phyloP scores from a whole-genome alignment of 2,888 invertebrate species.

The Trichacis sp. region DNA sequence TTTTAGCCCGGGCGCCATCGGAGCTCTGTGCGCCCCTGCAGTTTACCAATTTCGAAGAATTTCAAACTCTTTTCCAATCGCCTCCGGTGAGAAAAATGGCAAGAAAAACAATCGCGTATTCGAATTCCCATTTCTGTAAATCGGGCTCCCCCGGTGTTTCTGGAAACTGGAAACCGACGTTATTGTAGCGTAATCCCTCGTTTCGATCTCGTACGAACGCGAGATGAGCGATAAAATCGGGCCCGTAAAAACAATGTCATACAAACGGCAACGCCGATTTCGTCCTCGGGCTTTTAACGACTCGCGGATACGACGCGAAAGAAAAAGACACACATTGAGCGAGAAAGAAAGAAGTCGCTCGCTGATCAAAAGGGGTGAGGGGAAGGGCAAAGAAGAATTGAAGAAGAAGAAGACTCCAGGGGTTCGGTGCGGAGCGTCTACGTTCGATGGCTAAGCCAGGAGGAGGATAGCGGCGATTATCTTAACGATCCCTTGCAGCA shows the following conservation, averaged over 20 bases:
- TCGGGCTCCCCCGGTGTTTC: background rate
- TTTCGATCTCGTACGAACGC: background rate
- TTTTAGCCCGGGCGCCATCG: too few species aligned
- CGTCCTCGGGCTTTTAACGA: background rate
- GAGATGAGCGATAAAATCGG: slow-evolving; percentile 7
- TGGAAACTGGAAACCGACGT: background rate
- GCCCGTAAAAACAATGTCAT: slow-evolving; percentile 11
- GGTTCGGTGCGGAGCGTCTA: slow-evolving; percentile 31
- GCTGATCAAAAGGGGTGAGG: background rate
- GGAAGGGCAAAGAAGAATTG: slow-evolving; percentile 30
- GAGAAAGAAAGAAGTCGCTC: slow-evolving; percentile 8
- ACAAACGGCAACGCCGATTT: slow-evolving; percentile 6
- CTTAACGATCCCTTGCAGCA: slow-evolving; percentile 68
- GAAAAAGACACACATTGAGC: too few species aligned
- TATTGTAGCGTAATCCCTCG: background rate
- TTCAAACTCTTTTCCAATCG: background rate
- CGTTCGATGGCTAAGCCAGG: slow-evolving; percentile 55
- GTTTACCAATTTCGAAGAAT: too few species aligned
- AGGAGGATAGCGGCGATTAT: slow-evolving; percentile 68
- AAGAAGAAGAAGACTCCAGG: slow-evolving; percentile 28
- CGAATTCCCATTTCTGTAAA: slow-evolving; percentile 3
- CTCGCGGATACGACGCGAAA: slow-evolving; percentile 3
- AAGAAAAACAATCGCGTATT: background rate
- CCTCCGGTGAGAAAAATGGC: background rate
- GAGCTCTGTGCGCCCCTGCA: too few species aligned